phyloP scores from a whole-genome alignment of 2,888 invertebrate genomes.

The Lepetodrilus schrolli region DNA sequence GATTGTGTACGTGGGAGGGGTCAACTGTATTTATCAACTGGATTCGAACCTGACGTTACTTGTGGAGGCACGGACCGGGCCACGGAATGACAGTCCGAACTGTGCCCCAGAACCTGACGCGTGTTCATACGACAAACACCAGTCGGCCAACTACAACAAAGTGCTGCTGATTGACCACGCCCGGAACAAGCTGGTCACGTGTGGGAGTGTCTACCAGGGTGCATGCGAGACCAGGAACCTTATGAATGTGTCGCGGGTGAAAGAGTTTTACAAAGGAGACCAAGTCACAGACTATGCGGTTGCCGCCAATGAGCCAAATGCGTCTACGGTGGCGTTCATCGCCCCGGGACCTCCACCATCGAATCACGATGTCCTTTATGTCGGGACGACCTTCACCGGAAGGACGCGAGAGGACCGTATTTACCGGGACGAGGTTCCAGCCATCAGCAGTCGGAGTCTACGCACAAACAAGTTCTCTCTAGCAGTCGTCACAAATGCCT shows the following conservation, averaged over 20 bases:
- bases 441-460: constrained; percentile 84
- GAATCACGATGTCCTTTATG: constrained; percentile 84
- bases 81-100: constrained; percentile 88
- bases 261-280: constrained; percentile 45
- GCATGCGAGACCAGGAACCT: constrained; percentile 65
- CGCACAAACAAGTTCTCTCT: constrained; percentile 49
- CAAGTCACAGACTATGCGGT: constrained; percentile 77
- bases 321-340: constrained; percentile 96
- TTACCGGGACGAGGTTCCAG: constrained; percentile 84
- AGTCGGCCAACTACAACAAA: constrained; percentile 69
- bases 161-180: constrained; percentile 62
- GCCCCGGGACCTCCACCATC: constrained; percentile 82
- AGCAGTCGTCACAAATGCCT: constrained; percentile 48
- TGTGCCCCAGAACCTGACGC: constrained; percentile 80
- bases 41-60: constrained; percentile 89
- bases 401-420: constrained; percentile 49
- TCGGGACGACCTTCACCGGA: constrained; percentile 84
- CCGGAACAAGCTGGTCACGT: constrained; percentile 66
- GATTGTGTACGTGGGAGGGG: constrained; percentile 86
- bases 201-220: constrained; percentile 72
- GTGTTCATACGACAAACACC: constrained; percentile 46
- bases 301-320: constrained; percentile 94
- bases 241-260: constrained; percentile 53
- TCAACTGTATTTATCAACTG: constrained; percentile 93
- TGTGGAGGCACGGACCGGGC: constrained; percentile 79